phyloP scores from a whole-genome alignment of 2,888 invertebrate species.

The Pristionchus maxplancki region DNA sequence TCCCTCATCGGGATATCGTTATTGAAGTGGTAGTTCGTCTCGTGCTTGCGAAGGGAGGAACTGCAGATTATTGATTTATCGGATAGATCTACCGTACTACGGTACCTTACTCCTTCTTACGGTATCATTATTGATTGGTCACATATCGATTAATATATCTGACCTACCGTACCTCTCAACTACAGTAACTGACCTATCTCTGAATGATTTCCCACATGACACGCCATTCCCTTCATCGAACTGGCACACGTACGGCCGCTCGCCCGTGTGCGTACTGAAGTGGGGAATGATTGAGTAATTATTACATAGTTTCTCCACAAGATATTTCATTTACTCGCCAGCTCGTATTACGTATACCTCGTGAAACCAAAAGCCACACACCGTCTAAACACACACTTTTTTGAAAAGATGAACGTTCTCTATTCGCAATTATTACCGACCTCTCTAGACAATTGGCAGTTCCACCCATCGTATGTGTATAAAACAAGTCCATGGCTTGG shows the following conservation, averaged over 20 bases:
- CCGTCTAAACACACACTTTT: no score
- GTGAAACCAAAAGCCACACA: background rate
- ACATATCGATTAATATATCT: background rate
- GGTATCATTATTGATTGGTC: background rate
- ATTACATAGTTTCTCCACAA: no score
- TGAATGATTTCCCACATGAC: conserved; percentile 59
- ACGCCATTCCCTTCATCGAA: background rate
- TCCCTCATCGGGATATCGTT: background rate
- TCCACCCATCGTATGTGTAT: no score
- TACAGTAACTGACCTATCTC: conserved; percentile 66
- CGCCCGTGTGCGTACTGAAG: conserved; percentile 64
- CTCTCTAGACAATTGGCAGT: no score
- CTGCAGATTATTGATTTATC: conserved; percentile 56
- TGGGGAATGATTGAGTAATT: background rate
- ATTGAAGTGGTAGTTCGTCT: conserved; percentile 53
- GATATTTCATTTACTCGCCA: no score
- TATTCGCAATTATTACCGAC: no score
- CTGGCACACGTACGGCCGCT: conserved; percentile 63
- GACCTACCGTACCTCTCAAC: conserved; percentile 17
- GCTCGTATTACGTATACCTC: no score
- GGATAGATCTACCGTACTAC: background rate
- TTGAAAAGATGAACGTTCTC: no score
- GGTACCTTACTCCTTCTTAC: background rate
- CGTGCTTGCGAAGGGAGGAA: conserved; percentile 67
- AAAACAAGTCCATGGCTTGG: no score